phyloP scores from a whole-genome alignment of 2,113 vertebrate species.

The Peromyscus polionotus region DNA sequence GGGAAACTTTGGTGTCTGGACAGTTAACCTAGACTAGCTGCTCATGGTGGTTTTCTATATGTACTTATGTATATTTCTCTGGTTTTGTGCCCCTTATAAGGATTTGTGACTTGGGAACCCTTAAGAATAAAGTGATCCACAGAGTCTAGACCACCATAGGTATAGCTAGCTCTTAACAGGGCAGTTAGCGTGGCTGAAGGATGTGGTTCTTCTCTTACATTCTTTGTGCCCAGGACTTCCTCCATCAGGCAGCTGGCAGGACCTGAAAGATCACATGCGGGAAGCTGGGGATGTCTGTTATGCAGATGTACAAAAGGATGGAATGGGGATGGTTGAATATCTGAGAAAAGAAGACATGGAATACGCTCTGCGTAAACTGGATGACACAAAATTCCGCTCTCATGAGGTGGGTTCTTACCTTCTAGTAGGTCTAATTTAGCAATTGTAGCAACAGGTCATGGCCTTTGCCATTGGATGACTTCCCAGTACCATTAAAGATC shows the following conservation, averaged over 20 bases:
- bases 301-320: conserved; percentile 92
- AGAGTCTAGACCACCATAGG: conserved; percentile 34
- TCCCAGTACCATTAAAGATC: not conserved
- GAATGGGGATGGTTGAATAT: conserved; percentile 93
- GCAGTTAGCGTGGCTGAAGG: conserved; percentile 43
- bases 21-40: conserved; percentile 55
- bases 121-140: conserved; percentile 41
- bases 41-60: conserved; percentile 48
- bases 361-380: conserved; percentile 90
- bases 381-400: conserved; percentile 92
- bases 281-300: conserved; percentile 93
- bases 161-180: conserved; percentile 27
- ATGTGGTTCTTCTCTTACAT: conserved; percentile 75
- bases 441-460: not conserved
- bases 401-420: conserved; percentile 88
- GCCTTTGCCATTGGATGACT: not conserved
- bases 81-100: conserved; percentile 39
- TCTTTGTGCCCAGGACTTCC: conserved; percentile 88
- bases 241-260: conserved; percentile 94
- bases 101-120: conserved; percentile 46
- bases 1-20: conserved; percentile 58
- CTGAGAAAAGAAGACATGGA: conserved; percentile 94
- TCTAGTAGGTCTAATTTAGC: conserved; percentile 7
- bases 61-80: conserved; percentile 53
- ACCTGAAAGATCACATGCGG: conserved; percentile 94